Evolutionary conservation across 2,888 invertebrate species (phyloP), one percentile per base, ranked within the genome.

Genomic region (Arrhopalites spinosus): DNA sequence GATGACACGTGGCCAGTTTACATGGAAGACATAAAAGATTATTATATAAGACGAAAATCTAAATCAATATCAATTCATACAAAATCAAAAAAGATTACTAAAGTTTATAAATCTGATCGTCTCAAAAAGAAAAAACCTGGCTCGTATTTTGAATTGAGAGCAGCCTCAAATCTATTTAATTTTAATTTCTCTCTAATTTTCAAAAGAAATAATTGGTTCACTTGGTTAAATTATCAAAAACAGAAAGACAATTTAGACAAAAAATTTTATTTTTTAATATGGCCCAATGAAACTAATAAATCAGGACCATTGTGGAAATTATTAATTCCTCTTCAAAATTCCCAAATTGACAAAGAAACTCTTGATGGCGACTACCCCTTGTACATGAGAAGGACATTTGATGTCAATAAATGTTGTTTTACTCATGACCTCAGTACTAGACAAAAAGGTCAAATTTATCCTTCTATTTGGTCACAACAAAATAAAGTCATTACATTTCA

Each of bases 111-210:
- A 20, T 17, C 61, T n/a, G 72, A 61, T 13, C 30, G 30, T 3
- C 27, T 72, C 5, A 74, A 68, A 20, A 15, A 43, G 13, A 53
- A 68, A 45, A 66, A 29, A 36, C 68, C 67, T 8, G 74, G 74
- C 30, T 67, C 67, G 1, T 74, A 74, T 56, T 45, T 74, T 43
- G 53, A 74, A 30, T 45, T 74, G 7, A 11, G 36, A 15, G 45
- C 59, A 5, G 74, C 74, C 1, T 67, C 74, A 1, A 27, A 67
- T 8, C 8, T 74, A 0, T 68, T 20, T 27, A 59, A 53, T 23
- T 74, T 74, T 68, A 56, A 56, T 8, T 74, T 74, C n/a, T 36
- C 56, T 0, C 53, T 74, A 13, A 17, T 68, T 13, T 74, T 74
- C 29, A 67, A 59, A 66, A 20, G 25, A 25, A 3, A 43, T 1